Conservation (phyloP, 1,140 invertebrate genomes). For the Conus ventricosus region DNA sequence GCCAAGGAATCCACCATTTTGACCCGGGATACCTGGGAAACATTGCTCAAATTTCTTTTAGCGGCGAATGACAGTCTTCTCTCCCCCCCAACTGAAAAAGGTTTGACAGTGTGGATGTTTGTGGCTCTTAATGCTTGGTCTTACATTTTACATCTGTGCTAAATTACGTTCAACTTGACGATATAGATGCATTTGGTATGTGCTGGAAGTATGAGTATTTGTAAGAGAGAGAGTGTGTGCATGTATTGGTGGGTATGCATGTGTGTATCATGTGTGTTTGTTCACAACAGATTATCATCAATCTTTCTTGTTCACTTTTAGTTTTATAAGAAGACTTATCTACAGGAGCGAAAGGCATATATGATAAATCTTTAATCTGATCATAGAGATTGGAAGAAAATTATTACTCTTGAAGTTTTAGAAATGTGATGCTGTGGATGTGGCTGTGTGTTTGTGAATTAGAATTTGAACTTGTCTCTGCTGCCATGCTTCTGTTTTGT, state of each 20-base stretch:
- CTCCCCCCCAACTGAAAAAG: conserved; percentile 91
- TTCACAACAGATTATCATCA: too few relatives aligned
- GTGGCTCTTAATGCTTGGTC: neutral
- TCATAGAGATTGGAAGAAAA: too few relatives aligned
- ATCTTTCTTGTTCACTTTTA: too few relatives aligned
- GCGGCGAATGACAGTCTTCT: conserved; percentile 94
- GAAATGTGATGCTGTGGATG: too few relatives aligned
- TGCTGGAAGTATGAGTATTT: neutral
- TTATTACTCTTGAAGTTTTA: too few relatives aligned
- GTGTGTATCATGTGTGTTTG: neutral
- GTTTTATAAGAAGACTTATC: too few relatives aligned
- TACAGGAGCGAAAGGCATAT: too few relatives aligned
- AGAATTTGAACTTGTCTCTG: too few relatives aligned
- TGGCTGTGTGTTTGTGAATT: too few relatives aligned
- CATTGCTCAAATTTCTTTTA: conserved; percentile 90
- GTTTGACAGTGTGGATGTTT: conserved; percentile 62
- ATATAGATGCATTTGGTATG: neutral
- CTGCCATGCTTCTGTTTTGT: too few relatives aligned
- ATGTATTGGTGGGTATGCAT: neutral
- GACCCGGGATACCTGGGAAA: conserved; percentile 92
- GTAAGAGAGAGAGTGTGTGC: neutral
- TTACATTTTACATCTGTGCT: neutral
- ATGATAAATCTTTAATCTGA: too few relatives aligned
- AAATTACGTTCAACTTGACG: neutral
- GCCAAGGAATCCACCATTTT: conserved; percentile 86